Conservation (phyloP, 2,797 vertebrate genomes). For the Setipinna tenuifilis region DNA sequence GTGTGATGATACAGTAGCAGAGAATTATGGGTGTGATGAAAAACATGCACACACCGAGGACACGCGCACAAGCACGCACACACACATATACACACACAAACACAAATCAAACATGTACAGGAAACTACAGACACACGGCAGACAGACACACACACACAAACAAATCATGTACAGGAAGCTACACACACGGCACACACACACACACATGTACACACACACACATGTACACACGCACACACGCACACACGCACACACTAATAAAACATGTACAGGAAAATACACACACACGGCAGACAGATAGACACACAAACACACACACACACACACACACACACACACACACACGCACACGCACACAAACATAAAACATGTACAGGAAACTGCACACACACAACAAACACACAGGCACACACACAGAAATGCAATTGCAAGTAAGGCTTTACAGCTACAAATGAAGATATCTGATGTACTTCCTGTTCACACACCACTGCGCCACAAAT, state of each 20-base stretch:
- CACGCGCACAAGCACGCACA: neutral
- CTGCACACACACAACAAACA: neutral
- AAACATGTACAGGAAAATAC: no score
- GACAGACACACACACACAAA: no score
- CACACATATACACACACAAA: slow-evolving; percentile 7
- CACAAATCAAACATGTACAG: slow-evolving; percentile 5
- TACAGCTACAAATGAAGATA: neutral
- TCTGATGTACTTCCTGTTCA: neutral
- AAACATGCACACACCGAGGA: neutral
- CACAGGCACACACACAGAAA: neutral
- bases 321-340: neutral
- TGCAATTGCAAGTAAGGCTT: neutral
- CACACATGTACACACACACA: neutral
- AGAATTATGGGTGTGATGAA: neutral
- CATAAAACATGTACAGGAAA: neutral
- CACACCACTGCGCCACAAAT: neutral
- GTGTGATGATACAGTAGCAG: neutral
- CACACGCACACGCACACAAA: neutral
- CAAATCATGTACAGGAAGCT: no score
- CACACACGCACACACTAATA: no score
- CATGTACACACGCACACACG: no score
- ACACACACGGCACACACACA: neutral
- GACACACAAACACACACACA: neutral
- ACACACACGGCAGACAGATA: no score
- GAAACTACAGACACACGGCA: no score